Evolutionary conservation across 1,140 invertebrate species (phyloP), one percentile per base, ranked within the genome.

Genomic region (Monomorium pharaonis): DNA sequence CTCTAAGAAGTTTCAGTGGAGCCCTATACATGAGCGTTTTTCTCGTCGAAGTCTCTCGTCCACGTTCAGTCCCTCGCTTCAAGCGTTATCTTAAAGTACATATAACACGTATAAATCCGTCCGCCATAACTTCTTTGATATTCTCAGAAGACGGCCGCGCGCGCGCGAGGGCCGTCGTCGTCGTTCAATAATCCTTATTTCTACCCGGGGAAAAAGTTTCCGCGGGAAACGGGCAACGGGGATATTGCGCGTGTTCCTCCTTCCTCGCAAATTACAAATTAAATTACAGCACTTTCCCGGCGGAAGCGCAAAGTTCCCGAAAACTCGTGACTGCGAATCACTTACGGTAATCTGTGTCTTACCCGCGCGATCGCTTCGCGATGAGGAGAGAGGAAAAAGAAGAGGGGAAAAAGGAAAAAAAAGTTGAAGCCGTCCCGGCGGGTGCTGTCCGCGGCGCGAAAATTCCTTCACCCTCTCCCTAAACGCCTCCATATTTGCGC

Each of bases 81-180:
- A 42, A 83, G 78, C 49, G 67, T 74, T 74, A 74, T 83, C 78
- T 74, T 67, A 4, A 74, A 74, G 78, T 83, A 81, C 65, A 72
- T 72, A 74, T 47, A 83, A 58, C 56, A 83, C 54, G 14, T 83
- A 83, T 83, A 83, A 83, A 83, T 83, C 78, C 67, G 51, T 60
- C 51, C n/a, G 51, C 54, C 37, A 44, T 83, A 83, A 83, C 78
- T 83, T 83, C 67, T 83, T 83, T 83, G 78, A 83, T 83, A 83
- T 83, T 72, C 78, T 74, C 42, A 18, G 54, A 74, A 72, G 67
- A 72, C 21, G 24, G 77, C 37, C 62, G 24, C 63, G 63, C 42
- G 4, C 63, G 47, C 42, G n/a, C n/a, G n/a, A n/a, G n/a, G 77
- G 33, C 65, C 63, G 37, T 58, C 75, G 75, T 63, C 54, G 67